Evolutionary conservation across 2,113 vertebrate genomes (phyloP), one percentile per base, ranked within the genome.

Genomic region (Syngnathus scovelli): DNA sequence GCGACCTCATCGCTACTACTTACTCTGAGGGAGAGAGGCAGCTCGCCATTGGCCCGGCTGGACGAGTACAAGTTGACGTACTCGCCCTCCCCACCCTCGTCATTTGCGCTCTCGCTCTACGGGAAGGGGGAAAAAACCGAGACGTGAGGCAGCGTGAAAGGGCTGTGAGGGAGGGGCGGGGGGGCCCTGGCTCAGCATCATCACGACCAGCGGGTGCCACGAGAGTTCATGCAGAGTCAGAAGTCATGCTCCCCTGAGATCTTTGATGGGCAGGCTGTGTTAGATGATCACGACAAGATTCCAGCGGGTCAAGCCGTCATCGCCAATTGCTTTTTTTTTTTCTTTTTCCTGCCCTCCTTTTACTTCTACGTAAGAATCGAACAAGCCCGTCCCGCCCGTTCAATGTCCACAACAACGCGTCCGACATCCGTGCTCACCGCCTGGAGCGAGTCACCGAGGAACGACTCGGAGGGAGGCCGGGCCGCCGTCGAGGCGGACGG

Each of bases 11-110:
- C 0, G 13, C 55, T 76, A 69, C 82, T 95, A 96, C 95, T 98
- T 94, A 96, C 96, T 92, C 93, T 91, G 92, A 90, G 91, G 90
- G 92, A 87, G 90, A 68, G 86, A 80, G 91, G 91, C 88, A 92
- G 90, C 86, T 94, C 94, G 84, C 93, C 91, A 86, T 93, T 93
- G 93, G 93, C 93, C 86, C 93, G 95, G 89, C 91, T 92, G 89
- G 95, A 94, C 71, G 95, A 93, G 85, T 93, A 97, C 84, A 98
- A 92, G 93, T 90, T 94, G 92, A 97, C 94, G 58, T 96, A 96
- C 89, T 98, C 96, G 83, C 95, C 95, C 93, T 97, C 95, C 78
- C 95, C 94, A 83, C 92, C 91, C 82, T 96, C 95, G 87, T 95
- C 94, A 75, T 92, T 93, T 89, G 92, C 88, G 74, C 90, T 91